Percentiles rank a stretch among this genome's conserved stretches.
Evolutionary conservation across 2,797 vertebrate genomes (phyloP).

Genomic region (Allenopithecus nigroviridis): DNA sequence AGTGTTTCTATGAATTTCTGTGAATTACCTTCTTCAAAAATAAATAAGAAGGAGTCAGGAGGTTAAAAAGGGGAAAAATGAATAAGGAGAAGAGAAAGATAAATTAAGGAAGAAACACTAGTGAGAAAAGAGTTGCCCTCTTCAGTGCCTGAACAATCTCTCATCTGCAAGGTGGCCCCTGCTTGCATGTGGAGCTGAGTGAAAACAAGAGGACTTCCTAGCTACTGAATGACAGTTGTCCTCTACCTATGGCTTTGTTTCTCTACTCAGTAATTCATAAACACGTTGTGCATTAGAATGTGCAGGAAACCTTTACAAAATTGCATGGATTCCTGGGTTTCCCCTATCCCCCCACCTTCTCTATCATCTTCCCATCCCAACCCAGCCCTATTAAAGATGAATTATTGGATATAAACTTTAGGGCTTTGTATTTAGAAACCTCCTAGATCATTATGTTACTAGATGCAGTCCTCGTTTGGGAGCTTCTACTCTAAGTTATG

Average conservation of each 20-base stretch:
- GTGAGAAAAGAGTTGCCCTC: not conserved
- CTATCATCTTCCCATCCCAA: not conserved
- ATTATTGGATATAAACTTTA: not conserved
- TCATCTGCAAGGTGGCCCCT: not conserved
- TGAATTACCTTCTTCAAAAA: not conserved
- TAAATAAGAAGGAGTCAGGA: not conserved
- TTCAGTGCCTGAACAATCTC: not conserved
- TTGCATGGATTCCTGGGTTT: not conserved
- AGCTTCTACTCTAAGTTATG: not conserved
- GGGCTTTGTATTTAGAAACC: not conserved
- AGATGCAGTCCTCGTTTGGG: not conserved
- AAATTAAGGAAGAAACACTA: not conserved
- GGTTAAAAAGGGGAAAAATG: not conserved
- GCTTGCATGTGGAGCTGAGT: not conserved
- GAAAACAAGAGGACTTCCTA: not conserved
- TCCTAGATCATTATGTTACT: not conserved
- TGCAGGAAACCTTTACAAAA: not conserved
- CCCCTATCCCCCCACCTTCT: too few relatives aligned
- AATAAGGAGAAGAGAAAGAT: not conserved
- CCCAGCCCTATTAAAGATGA: not conserved
- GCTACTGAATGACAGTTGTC: not conserved
- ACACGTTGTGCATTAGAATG: not conserved
- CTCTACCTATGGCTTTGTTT: not conserved
- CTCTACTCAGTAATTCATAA: not conserved
- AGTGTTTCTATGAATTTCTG: not conserved